Conservation (phyloP, 1,140 invertebrate species). For the Maniola jurtina region DNA sequence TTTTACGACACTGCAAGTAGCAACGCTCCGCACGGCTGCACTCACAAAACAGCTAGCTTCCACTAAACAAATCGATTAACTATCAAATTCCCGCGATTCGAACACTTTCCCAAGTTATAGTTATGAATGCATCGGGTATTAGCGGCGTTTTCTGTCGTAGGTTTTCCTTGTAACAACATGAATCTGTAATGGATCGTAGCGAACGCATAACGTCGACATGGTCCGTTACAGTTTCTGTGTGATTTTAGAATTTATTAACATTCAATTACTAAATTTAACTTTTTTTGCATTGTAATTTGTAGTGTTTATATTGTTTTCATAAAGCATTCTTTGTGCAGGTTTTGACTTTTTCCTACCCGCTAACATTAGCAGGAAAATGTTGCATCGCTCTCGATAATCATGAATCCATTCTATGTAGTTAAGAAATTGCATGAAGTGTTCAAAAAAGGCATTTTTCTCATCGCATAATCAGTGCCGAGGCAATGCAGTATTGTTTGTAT, state of each 20-base stretch:
- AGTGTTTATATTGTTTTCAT: constrained; percentile 70
- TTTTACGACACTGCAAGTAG: constrained; percentile 38
- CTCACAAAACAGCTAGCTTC: constrained; percentile 63
- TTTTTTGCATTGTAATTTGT: constrained; percentile 76
- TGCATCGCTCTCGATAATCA: constrained; percentile 67
- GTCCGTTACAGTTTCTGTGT: constrained; percentile 53
- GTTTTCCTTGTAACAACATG: constrained; percentile 32
- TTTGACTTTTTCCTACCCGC: constrained; percentile 72
- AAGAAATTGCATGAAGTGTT: constrained; percentile 62
- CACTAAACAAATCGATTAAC: constrained; percentile 71
- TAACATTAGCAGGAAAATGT: constrained; percentile 78
- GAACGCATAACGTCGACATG: constrained; percentile 18
- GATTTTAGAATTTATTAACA: constrained; percentile 57
- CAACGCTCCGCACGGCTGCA: constrained; percentile 52
- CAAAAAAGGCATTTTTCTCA: constrained; percentile 47
- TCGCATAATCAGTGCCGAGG: constrained; percentile 44
- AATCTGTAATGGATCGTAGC: constrained; percentile 17
- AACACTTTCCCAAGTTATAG: constrained; percentile 28
- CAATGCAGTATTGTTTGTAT: constrained; percentile 44
- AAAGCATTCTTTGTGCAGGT: constrained; percentile 76
- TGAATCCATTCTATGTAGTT: constrained; percentile 50
- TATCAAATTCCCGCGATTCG: constrained; percentile 40
- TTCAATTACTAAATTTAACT: constrained; percentile 62
- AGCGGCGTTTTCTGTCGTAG: constrained; percentile 64
- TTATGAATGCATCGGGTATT: constrained; percentile 41